phyloP scores from a whole-genome alignment of 30 jellyfish, hydroid and myxozoan genomes.

The Pelagia noctiluca region DNA sequence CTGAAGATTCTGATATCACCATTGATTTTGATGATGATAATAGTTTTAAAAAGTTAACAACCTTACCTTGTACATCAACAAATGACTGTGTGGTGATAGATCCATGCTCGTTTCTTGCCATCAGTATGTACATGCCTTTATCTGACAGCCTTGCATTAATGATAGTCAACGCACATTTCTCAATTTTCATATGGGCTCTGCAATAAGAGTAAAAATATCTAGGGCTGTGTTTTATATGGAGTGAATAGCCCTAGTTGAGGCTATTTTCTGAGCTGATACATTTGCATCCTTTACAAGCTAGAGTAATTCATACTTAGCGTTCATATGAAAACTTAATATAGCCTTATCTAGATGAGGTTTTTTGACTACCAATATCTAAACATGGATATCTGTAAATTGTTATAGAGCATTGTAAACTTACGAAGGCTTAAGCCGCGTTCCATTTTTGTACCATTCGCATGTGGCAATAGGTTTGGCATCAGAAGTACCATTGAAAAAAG shows the following conservation, averaged over 20 bases:
- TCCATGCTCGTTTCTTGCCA: constrained; percentile 79
- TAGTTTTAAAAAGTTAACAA: not conserved
- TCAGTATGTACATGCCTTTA: constrained; percentile 84
- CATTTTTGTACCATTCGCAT: constrained; percentile 88
- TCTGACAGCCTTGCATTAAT: constrained; percentile 53
- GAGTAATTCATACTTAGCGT: too few relatives aligned
- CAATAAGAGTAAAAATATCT: not conserved
- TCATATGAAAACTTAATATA: too few relatives aligned
- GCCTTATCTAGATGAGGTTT: too few relatives aligned
- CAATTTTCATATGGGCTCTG: constrained; percentile 50
- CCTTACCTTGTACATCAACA: constrained; percentile 75
- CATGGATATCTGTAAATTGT: too few relatives aligned
- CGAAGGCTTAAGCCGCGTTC: constrained; percentile 55
- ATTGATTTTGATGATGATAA: too few relatives aligned
- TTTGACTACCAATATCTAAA: too few relatives aligned
- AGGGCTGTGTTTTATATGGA: too few relatives aligned
- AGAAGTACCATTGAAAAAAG: constrained; percentile 74
- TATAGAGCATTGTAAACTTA: constrained; percentile 17
- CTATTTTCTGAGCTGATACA: too few relatives aligned
- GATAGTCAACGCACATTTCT: constrained; percentile 33
- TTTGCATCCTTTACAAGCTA: too few relatives aligned
- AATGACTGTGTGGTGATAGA: constrained; percentile 74
- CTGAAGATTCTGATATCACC: too few relatives aligned
- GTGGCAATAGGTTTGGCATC: constrained; percentile 74
- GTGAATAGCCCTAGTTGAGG: too few relatives aligned